phyloP scores from a whole-genome alignment of 2,888 invertebrate genomes.

The Aphodius granarius region DNA sequence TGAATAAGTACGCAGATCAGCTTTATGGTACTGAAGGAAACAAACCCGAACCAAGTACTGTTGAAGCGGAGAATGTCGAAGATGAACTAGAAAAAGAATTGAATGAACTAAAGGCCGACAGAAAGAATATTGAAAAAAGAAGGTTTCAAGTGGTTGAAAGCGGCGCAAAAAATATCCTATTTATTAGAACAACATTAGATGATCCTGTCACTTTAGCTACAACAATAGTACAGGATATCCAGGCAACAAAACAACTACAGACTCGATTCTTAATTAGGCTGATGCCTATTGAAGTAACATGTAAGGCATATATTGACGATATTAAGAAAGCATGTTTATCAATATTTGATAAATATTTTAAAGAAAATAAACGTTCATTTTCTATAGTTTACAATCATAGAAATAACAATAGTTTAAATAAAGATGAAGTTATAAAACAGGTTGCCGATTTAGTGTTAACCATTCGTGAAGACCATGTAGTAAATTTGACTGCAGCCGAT shows the following conservation, averaged over 20 bases:
- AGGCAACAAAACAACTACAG: slow-evolving; percentile 67
- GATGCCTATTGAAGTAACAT: slow-evolving; percentile 79
- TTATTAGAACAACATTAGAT: slow-evolving; percentile 77
- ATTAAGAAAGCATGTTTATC: slow-evolving; percentile 55
- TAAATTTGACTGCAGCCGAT: slow-evolving; percentile 76
- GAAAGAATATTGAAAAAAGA: slow-evolving; percentile 56
- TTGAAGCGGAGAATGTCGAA: slow-evolving; percentile 42
- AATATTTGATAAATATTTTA: slow-evolving; percentile 75
- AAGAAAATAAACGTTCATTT: slow-evolving; percentile 71
- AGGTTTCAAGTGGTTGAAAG: slow-evolving; percentile 77
- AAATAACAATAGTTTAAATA: slow-evolving; percentile 72
- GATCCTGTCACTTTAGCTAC: slow-evolving; percentile 74
- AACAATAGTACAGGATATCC: slow-evolving; percentile 73
- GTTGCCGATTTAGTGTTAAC: slow-evolving; percentile 71
- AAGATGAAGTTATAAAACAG: slow-evolving; percentile 71
- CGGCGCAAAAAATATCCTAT: slow-evolving; percentile 81
- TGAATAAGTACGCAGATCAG: slow-evolving; percentile 80
- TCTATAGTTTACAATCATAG: slow-evolving; percentile 78
- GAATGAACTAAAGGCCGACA: slow-evolving; percentile 58
- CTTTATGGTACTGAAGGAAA: slow-evolving; percentile 54
- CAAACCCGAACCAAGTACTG: slow-evolving; percentile 28
- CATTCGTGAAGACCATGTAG: slow-evolving; percentile 73
- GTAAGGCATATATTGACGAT: slow-evolving; percentile 77
- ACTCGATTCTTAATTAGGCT: slow-evolving; percentile 77
- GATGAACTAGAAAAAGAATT: slow-evolving; percentile 58